Base-by-base conservation (phyloP, 2,888 invertebrate species). In the Rotaria sp. region DNA sequence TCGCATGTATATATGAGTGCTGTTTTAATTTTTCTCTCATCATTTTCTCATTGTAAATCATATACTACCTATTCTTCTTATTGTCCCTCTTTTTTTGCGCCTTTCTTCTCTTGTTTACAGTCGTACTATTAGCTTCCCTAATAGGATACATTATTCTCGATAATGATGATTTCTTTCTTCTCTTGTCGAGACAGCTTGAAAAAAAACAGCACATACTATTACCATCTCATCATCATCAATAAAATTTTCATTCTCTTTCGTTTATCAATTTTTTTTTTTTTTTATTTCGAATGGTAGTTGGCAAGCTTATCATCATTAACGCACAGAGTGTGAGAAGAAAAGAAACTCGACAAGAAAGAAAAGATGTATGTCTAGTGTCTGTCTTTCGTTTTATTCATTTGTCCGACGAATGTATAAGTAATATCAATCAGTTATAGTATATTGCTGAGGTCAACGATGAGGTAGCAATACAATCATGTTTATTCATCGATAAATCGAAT, bases 221-320 rank as follows among this genome's bases (percentile, higher is more conserved):
- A 67, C 67, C 15, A 67, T 67, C 35, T 18, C 30, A 59, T 67
- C n/a, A 59, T n/a, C 67, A 67, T 67, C 67, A 52, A 1, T 18
- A 67, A 35, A 15, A 67, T 67, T 26, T 67, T 67, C 35, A 67
- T 35, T 67, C 67, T 67, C 67, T 67, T 67, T 67, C 67, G 35
- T 67, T 30, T 18, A 67, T 67, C 35, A 67, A 67, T 35, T 18
- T 67, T 50, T 50, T 21, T 35, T 35, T 18, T 67, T 50, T 50
- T 21, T 35, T 18, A 67, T 67, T 35, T 67, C 35, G 35, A 67
- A 67, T 30, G 3, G 30, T 67, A 67, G 67, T 35, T 67, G 67
- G 67, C 35, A 67, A 67, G 67, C 67, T 67, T 67, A 67, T 67
- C 67, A 67, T 67, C 35, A 67, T 67, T 67, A 67, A 67, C 67